Percentiles rank a stretch among this genome's conserved stretches.
Evolutionary conservation across 2,888 invertebrate genomes (phyloP).

Genomic region (Philaethria dido): DNA sequence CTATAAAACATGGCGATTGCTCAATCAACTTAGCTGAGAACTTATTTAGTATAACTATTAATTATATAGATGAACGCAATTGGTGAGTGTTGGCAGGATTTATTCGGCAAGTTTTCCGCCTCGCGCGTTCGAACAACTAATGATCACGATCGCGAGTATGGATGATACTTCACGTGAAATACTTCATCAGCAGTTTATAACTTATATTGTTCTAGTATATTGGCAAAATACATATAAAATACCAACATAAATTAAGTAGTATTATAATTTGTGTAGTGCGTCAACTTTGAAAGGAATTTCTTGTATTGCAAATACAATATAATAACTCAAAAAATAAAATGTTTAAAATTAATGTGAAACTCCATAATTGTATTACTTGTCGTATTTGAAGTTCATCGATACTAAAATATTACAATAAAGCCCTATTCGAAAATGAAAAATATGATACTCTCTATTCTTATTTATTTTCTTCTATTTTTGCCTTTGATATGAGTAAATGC

Average conservation of each 20-base stretch:
- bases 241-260: background rate
- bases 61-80: constrained; percentile 71
- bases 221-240: background rate
- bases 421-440: too few species aligned
- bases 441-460: too few species aligned
- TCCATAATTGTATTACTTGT: too few species aligned
- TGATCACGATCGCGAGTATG: constrained; percentile 66
- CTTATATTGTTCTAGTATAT: constrained; percentile 20
- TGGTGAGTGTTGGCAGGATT: constrained; percentile 67
- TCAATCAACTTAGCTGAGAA: constrained; percentile 42
- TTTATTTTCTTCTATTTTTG: too few species aligned
- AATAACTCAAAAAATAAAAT: too few species aligned
- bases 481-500: too few species aligned
- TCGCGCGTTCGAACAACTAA: constrained; percentile 62
- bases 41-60: constrained; percentile 55
- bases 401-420: too few species aligned
- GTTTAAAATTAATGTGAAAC: too few species aligned
- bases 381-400: too few species aligned
- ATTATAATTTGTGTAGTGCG: background rate
- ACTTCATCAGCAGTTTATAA: constrained; percentile 36
- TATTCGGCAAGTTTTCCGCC: constrained; percentile 70
- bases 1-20: constrained; percentile 25
- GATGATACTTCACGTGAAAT: constrained; percentile 46
- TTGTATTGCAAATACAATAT: too few species aligned
- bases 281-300: too few species aligned